Percentiles rank a stretch among this genome's conserved stretches.
Conservation (phyloP, 1,140 invertebrate genomes). For the Harlomillsia oculata region DNA sequence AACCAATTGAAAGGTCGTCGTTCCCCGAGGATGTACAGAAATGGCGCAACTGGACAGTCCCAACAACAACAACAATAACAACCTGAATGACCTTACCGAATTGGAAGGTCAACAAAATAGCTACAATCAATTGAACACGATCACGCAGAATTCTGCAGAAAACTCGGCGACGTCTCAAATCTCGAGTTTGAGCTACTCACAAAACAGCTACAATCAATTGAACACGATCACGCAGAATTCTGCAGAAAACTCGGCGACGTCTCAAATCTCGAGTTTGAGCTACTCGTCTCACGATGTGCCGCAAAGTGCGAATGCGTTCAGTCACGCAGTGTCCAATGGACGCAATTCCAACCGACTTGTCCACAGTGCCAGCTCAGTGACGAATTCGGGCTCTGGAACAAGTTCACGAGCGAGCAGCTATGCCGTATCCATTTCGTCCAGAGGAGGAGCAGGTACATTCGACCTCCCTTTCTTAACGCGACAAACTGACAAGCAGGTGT, state of each 20-base stretch:
- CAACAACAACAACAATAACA: no score
- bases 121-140: conserved; percentile 30
- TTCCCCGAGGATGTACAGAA: no score
- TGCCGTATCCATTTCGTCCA: conserved; percentile 28
- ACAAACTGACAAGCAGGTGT: conserved; percentile 28
- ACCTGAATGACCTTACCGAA: background rate
- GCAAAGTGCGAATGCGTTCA: conserved; percentile 29
- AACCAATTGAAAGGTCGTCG: no score
- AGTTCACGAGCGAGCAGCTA: conserved; percentile 31
- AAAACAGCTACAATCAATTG: conserved; percentile 19
- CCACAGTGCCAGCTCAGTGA: conserved; percentile 30
- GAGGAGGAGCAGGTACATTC: conserved; percentile 20
- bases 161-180: conserved; percentile 34
- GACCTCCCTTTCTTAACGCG: conserved; percentile 25
- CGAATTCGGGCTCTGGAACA: conserved; percentile 27
- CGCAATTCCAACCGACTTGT: conserved; percentile 30
- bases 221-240: conserved; percentile 34
- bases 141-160: conserved; percentile 34
- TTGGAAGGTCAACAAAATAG: background rate
- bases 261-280: conserved; percentile 33
- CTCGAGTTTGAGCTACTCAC: conserved; percentile 32
- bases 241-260: conserved; percentile 33
- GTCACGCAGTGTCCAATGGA: conserved; percentile 31
- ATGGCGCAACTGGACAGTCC: no score
- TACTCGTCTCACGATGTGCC: conserved; percentile 33